Percentiles rank a stretch among this genome's conserved stretches.
Evolutionary conservation across 2,797 vertebrate genomes (phyloP).

Genomic region (Syncerus caffer): DNA sequence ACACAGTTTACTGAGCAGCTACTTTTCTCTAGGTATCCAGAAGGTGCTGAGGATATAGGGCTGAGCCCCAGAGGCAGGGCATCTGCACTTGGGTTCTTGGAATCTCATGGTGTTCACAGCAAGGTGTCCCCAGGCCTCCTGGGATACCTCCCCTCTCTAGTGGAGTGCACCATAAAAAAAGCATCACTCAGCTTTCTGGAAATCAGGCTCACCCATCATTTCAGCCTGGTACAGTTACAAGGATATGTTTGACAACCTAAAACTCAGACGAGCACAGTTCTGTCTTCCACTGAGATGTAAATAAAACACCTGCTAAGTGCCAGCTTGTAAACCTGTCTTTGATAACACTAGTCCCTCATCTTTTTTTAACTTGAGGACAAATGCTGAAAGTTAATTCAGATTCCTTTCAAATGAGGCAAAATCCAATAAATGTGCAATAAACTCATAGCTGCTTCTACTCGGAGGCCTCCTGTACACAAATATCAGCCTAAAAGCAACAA

Average conservation of each 20-base stretch:
- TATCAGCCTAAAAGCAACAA: not conserved
- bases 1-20: not conserved
- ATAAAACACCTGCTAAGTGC: not conserved
- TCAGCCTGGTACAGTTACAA: not conserved
- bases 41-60: not conserved
- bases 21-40: no score
- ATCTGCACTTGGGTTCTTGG: fast-evolving
- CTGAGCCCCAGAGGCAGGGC: not conserved
- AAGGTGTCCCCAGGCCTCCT: fast-evolving
- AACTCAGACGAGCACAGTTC: not conserved
- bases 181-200: not conserved
- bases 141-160: not conserved
- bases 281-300: not conserved
- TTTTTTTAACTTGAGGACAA: not conserved
- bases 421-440: not conserved
- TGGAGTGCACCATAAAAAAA: not conserved
- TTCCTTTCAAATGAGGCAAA: not conserved
- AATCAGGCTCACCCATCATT: not conserved
- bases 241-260: not conserved
- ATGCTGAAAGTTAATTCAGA: not conserved
- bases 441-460: not conserved
- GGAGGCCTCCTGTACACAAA: not conserved
- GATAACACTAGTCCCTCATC: not conserved
- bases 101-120: fast-evolving
- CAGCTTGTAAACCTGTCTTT: not conserved